Conservation (phyloP, 2,888 invertebrate species). For the Apomyelois bistriatella region DNA sequence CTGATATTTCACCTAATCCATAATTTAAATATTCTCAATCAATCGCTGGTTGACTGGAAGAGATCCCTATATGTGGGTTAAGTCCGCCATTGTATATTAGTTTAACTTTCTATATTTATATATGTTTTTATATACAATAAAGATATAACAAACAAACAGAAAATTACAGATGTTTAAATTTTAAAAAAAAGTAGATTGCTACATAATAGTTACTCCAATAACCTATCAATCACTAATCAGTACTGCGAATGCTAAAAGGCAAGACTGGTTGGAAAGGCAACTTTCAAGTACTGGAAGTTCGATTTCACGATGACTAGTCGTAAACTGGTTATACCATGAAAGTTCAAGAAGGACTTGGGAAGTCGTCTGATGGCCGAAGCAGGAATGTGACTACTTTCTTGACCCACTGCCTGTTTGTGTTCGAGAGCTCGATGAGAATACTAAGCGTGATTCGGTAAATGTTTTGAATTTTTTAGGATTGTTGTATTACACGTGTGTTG, state of each 20-base stretch:
- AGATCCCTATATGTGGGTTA: no score
- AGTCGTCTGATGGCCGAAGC: slow-evolving; percentile 55
- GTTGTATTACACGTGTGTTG: no score
- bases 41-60: no score
- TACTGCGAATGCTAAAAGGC: not conserved
- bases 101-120: no score
- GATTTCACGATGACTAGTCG: slow-evolving; percentile 69
- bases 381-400: slow-evolving; percentile 63
- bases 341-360: slow-evolving; percentile 44
- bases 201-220: not conserved
- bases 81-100: no score
- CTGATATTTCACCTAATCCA: not conserved
- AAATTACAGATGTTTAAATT: no score
- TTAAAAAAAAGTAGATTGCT: not conserved
- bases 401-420: slow-evolving; percentile 29
- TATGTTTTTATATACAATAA: no score
- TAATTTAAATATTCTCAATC: not conserved
- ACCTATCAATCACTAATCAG: not conserved
- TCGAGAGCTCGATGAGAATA: slow-evolving; percentile 3
- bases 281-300: slow-evolving; percentile 53
- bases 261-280: slow-evolving; percentile 47
- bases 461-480: not conserved
- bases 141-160: no score
- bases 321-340: slow-evolving; percentile 37
- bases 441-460: not conserved